Evolutionary conservation across 2,797 vertebrate species (phyloP).

Genomic region (Fratercula arctica): DNA sequence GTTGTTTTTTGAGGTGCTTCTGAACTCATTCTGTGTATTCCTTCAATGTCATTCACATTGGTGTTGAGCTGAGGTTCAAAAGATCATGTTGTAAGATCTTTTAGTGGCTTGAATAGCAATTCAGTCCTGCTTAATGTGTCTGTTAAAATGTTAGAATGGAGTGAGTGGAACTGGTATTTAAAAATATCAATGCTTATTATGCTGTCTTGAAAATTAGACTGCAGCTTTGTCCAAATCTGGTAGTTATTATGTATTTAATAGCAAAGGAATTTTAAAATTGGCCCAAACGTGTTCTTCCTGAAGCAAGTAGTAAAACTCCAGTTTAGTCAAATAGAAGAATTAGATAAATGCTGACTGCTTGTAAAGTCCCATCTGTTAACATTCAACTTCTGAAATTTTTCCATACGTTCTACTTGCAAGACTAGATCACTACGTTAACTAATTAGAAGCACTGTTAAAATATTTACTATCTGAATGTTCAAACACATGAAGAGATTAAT

Average conservation of each 20-base stretch:
- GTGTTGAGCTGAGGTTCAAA: background rate
- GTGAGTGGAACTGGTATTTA: background rate
- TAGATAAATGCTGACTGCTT: constrained; percentile 9
- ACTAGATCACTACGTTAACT: constrained; percentile 5
- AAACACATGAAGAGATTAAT: constrained; percentile 21
- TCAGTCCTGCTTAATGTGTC: background rate
- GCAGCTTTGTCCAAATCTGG: background rate
- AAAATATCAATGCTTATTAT: background rate
- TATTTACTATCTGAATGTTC: constrained; percentile 39
- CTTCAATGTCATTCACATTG: background rate
- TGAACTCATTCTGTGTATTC: background rate
- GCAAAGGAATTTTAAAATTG: constrained; percentile 7
- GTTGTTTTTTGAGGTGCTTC: background rate
- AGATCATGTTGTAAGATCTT: background rate
- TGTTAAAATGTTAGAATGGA: background rate
- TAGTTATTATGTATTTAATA: background rate
- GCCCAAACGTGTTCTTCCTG: background rate
- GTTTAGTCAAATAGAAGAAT: background rate
- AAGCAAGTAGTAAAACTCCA: background rate
- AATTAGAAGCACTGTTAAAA: constrained; percentile 44
- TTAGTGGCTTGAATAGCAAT: background rate
- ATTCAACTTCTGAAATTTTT: constrained; percentile 23
- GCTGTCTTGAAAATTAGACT: background rate
- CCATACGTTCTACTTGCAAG: constrained; percentile 7
- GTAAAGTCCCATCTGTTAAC: constrained; percentile 7